phyloP scores from a whole-genome alignment of 1,140 invertebrate species.

The Periplaneta americana region DNA sequence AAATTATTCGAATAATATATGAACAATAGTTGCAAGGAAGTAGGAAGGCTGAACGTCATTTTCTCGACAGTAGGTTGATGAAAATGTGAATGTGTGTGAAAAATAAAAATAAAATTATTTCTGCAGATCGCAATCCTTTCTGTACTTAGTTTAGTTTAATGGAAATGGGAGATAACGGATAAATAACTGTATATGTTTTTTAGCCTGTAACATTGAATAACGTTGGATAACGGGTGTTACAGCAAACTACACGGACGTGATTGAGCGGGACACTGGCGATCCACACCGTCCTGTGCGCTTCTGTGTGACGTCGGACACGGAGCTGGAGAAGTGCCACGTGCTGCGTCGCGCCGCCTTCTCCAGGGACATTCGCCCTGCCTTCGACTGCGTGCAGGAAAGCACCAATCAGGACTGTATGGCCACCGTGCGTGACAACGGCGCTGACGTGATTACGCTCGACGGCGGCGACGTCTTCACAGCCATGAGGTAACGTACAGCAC shows the following conservation, averaged over 20 bases:
- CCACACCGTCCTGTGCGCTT: constrained; percentile 46
- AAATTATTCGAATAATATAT: too few species aligned
- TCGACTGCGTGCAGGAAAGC: constrained; percentile 55
- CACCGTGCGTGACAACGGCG: constrained; percentile 51
- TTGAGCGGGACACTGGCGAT: constrained; percentile 61
- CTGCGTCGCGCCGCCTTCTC: constrained; percentile 62
- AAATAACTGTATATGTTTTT: too few species aligned
- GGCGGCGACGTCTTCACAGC: constrained; percentile 48
- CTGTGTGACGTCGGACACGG: constrained; percentile 55
- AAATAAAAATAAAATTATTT: too few species aligned
- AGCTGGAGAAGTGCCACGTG: constrained; percentile 58
- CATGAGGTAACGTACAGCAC: constrained; percentile 43
- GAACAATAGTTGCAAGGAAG: too few species aligned
- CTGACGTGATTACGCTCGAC: constrained; percentile 57
- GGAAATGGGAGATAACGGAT: too few species aligned
- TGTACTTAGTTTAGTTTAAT: too few species aligned
- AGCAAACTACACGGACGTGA: constrained; percentile 72
- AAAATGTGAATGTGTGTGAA: too few species aligned
- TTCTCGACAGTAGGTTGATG: too few species aligned
- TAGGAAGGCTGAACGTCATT: too few species aligned
- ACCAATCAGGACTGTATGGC: constrained; percentile 57
- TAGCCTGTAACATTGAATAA: too few species aligned
- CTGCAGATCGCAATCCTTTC: too few species aligned
- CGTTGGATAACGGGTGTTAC: too few species aligned
- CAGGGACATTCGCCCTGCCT: constrained; percentile 61